Evolutionary conservation across 1,140 invertebrate genomes (phyloP), one percentile per base, ranked within the genome.

Genomic region (Campoletis sonorensis): DNA sequence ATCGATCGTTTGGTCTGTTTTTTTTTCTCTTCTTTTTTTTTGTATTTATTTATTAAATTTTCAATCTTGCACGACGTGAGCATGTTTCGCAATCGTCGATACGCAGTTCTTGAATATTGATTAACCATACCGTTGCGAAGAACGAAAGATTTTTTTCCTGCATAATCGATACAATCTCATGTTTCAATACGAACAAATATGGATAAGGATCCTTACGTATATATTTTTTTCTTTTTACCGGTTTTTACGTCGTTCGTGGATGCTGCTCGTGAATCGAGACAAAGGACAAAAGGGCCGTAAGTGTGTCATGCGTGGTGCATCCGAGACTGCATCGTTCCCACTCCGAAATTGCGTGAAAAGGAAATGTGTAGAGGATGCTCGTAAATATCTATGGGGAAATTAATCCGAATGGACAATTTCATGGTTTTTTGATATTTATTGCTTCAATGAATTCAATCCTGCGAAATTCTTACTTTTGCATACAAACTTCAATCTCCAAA

Each of bases 221-320:
- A 7, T 21, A 21, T 23, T 58, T 58, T 58, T n/a, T n/a, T n/a
- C 40, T 11, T 11, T 45, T 13, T 13, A 45, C 40, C 13, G 40
- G 40, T 45, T 45, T 45, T 58, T n/a, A 23, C 54, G 54, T 23
- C 27, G 26, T 68, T 68, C 26, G n/a, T 68, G 5, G 26, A 45
- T 45, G 8, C 40, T 30, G 27, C 15, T 21, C 33, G 68, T 71
- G 16, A n/a, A n/a, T 11, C 68, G 68, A 71, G 21, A 71, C 33
- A 30, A 71, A 58, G 54, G 33, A 40, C 71, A 26, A 73, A 40
- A 40, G 40, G 37, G 21, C 30, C 71, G 71, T 49, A 73, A 73
- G 71, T 73, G 71, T 73, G 71, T 73, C 71, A 37, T 49, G 71
- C 71, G 37, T 23, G 71, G 5, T 10, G 21, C 30, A 73, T n/a